phyloP scores from a whole-genome alignment of 2,888 invertebrate genomes.

The Lasioglossum zephyrum region DNA sequence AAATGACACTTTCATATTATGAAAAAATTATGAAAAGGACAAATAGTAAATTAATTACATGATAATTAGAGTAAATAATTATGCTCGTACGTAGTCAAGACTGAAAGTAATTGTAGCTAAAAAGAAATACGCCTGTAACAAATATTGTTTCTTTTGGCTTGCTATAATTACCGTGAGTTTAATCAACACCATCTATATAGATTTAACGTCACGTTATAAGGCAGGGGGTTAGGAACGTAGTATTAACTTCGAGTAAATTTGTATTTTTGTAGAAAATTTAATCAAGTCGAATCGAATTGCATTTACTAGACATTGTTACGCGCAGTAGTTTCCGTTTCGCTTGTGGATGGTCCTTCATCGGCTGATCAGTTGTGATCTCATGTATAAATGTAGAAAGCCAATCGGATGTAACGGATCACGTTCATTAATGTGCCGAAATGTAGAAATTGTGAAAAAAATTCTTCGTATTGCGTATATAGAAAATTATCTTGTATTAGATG shows the following conservation, averaged over 20 bases:
- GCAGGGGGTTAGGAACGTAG: constrained; percentile 10
- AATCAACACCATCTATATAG: no score
- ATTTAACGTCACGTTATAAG: background rate
- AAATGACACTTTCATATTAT: background rate
- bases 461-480: background rate
- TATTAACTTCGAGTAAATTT: constrained; percentile 46
- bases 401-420: background rate
- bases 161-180: background rate
- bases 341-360: background rate
- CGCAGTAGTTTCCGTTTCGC: background rate
- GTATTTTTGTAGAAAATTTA: constrained; percentile 55
- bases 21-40: background rate
- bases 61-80: background rate
- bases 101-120: background rate
- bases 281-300: background rate
- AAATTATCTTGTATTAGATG: background rate
- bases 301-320: background rate
- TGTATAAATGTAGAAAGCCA: background rate
- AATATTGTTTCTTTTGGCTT: background rate
- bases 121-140: background rate
- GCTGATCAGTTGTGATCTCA: constrained; percentile 13
- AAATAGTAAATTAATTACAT: no score
- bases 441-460: background rate
- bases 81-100: background rate
- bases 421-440: background rate